Percentiles rank a stretch among this genome's conserved stretches.
phyloP scores from a whole-genome alignment of 2,113 vertebrate genomes.

The Pelobates fuscus region DNA sequence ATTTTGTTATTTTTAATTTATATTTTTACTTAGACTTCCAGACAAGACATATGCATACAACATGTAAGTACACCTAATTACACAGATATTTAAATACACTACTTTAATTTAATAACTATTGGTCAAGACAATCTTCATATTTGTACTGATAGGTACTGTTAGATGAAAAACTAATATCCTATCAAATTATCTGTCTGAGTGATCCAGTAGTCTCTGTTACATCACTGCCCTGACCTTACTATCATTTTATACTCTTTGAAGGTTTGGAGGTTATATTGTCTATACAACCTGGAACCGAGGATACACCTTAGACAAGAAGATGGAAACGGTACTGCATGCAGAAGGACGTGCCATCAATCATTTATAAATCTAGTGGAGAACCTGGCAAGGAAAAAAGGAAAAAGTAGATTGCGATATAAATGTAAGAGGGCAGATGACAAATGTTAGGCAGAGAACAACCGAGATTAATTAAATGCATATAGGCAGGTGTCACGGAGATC shows the following conservation, averaged over 20 bases:
- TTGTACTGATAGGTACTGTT: not conserved
- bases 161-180: not conserved
- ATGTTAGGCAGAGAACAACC: not conserved
- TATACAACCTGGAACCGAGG: not conserved
- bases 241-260: constrained; percentile 14
- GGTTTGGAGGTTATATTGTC: constrained; percentile 20
- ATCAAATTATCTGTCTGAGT: constrained; percentile 35
- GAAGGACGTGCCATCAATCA: constrained; percentile 28
- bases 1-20: no score
- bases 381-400: not conserved
- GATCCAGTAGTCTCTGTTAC: constrained; percentile 29
- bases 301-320: constrained; percentile 12
- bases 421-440: not conserved
- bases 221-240: constrained; percentile 32
- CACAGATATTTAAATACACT: not conserved
- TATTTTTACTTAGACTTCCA: no score
- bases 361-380: not conserved
- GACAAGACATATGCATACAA: no score
- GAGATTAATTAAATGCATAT: not conserved
- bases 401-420: constrained; percentile 3
- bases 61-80: not conserved
- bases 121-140: not conserved
- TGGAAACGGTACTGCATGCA: constrained; percentile 9
- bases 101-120: not conserved
- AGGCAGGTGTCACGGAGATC: no score